A percentile compares a stretch with the other conserved stretches of the same genome.
Evolutionary conservation across 2,888 invertebrate species (phyloP).

Genomic region (Sympetrum striolatum): DNA sequence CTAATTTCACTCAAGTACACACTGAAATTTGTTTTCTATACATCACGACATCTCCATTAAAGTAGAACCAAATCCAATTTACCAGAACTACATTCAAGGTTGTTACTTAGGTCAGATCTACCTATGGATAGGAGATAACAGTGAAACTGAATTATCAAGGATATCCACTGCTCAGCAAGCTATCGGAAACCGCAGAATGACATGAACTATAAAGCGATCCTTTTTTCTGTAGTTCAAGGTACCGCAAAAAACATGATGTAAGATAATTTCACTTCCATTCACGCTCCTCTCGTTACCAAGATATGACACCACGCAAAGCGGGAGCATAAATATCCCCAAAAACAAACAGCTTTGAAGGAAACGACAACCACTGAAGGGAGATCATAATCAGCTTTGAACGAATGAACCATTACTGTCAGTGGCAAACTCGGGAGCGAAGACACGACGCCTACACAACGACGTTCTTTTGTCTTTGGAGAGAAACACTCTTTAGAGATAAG

Average conservation of each 20-base stretch:
- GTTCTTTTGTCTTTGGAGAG: neutral
- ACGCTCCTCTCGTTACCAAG: neutral
- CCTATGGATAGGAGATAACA: no score
- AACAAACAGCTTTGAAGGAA: neutral
- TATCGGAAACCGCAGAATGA: neutral
- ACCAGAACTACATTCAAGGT: no score
- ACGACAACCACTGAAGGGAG: neutral
- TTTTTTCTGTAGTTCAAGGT: neutral
- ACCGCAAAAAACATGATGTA: neutral
- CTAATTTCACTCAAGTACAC: no score
- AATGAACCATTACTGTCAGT: neutral
- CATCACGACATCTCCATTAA: no score
- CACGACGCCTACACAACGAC: neutral
- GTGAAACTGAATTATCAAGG: no score
- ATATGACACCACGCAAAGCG: neutral
- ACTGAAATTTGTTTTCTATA: no score
- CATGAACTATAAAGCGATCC: neutral
- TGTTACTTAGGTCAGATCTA: no score
- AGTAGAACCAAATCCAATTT: no score
- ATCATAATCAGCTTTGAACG: neutral
- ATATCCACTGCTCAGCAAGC: no score
- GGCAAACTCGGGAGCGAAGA: neutral
- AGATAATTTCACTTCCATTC: neutral
- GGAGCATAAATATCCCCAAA: neutral
- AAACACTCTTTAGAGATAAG: neutral